Evolutionary conservation across 2,888 invertebrate genomes (phyloP).

Genomic region (Scaeva pyrastri): DNA sequence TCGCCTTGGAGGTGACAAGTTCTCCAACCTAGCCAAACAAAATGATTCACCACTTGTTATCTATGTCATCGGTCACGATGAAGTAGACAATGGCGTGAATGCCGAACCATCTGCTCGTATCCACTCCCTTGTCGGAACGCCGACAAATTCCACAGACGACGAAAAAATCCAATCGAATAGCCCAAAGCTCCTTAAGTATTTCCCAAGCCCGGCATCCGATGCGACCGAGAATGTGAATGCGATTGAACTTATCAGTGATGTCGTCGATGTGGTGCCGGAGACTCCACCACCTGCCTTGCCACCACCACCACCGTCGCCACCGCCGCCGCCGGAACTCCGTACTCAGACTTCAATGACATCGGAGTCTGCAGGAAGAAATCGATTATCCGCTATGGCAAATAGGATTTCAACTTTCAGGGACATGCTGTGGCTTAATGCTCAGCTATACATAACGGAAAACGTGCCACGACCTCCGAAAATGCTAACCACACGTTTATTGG

Average conservation of each 20-base stretch:
- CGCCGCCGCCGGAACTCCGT: constrained; percentile 41
- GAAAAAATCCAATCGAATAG: constrained; percentile 79
- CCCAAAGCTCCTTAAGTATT: constrained; percentile 75
- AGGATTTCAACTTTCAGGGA: constrained; percentile 82
- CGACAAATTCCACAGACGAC: constrained; percentile 80
- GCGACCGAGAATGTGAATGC: constrained; percentile 72
- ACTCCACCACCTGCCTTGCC: constrained; percentile 85
- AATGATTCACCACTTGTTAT: constrained; percentile 17
- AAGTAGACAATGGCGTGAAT: constrained; percentile 79
- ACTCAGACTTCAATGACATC: constrained; percentile 48
- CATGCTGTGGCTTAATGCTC: constrained; percentile 86
- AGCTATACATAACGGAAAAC: constrained; percentile 85
- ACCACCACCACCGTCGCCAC: background rate
- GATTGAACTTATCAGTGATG: constrained; percentile 79
- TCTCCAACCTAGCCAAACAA: constrained; percentile 6
- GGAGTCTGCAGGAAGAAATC: constrained; percentile 37
- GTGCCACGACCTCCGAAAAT: constrained; percentile 84
- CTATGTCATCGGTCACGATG: constrained; percentile 77
- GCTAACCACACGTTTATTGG: constrained; percentile 83
- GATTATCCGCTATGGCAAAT: constrained; percentile 72
- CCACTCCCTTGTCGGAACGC: background rate
- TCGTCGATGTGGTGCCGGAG: constrained; percentile 82
- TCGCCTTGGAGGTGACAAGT: background rate
- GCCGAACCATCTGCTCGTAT: constrained; percentile 52
- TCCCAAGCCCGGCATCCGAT: constrained; percentile 59